A percentile compares a stretch with the other conserved stretches of the same genome.
phyloP scores from a whole-genome alignment of 2,113 vertebrate genomes.

The Phoenicopterus ruber region DNA sequence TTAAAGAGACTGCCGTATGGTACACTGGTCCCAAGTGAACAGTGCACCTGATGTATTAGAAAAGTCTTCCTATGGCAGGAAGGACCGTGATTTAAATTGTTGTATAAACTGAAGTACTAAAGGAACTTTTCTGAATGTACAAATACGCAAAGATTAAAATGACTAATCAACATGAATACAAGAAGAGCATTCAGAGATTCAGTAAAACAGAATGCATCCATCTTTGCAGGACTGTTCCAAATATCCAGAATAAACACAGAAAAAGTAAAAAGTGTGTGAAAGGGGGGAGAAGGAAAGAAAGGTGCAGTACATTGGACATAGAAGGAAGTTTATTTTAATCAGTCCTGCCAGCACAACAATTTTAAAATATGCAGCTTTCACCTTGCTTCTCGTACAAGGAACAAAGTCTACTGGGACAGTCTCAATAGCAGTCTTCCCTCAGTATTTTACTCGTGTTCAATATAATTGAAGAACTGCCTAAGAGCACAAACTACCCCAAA shows the following conservation, averaged over 20 bases:
- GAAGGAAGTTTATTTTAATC: background rate
- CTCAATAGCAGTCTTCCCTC: background rate
- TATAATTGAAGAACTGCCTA: background rate
- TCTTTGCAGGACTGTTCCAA: background rate
- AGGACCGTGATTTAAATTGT: background rate
- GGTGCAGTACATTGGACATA: accelerated
- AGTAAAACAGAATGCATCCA: background rate
- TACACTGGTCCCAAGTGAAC: background rate
- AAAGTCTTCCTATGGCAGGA: background rate
- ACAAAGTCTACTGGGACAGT: background rate
- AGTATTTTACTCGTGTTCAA: background rate
- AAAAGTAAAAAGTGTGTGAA: background rate
- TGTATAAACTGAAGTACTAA: background rate
- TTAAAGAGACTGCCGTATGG: background rate
- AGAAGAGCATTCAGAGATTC: background rate
- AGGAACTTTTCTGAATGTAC: background rate
- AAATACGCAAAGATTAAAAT: background rate
- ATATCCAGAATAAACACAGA: background rate
- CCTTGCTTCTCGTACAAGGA: background rate
- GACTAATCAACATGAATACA: background rate
- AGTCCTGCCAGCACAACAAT: background rate
- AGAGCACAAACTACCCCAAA: background rate
- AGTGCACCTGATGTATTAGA: background rate
- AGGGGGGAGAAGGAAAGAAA: background rate
- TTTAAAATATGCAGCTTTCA: background rate